Base-by-base conservation (phyloP, 2,888 invertebrate species). In the Dryocosmus kuriphilus region DNA sequence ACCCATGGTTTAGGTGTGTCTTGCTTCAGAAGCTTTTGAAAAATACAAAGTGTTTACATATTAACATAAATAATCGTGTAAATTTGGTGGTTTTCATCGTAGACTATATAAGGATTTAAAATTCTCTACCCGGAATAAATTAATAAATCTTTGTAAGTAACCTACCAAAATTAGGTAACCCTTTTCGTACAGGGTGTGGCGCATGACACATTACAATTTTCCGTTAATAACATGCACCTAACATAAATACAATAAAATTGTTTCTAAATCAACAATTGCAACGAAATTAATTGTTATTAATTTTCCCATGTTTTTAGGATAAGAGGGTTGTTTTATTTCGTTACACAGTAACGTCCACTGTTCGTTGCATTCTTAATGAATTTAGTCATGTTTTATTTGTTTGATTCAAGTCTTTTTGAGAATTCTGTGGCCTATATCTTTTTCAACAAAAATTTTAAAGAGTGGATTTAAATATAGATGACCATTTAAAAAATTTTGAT, bases 151-250 rank as follows among this genome's bases (percentile, higher is more conserved):
- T 22, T 24, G 57, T 57, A 57, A 57, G 57, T 57, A 57, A 57
- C 24, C 57, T 57, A 5, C 11, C 8, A 67, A 27, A 46, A 27
- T 46, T 16, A 46, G 38, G 19, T 41, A 46, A 67, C 19, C 19
- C 41, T 41, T 41, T 41, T 41, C 19, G 19, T 38, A 3, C 24
- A 27, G 67, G 67, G 67, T 67, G 67, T 67, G 67, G 38, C 67
- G 38, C n/a, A 67, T 67, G 41, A 65, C 65, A 65, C 65, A 65
- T 38, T 35, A n/a, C 22, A 65, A 65, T 65, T 65, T 65, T 38
- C 22, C n/a, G 35, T 65, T 38, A 24, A 38, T 65, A 9, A 65
- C 38, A 14, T 65, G 38, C 38, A 24, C 63, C 11, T 63, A 35
- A 22, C 35, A 63, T 19, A n/a, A n/a, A n/a, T n/a, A 35, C 22